Conservation (phyloP, 1,140 invertebrate species). For the Aphelinus atriplicis region DNA sequence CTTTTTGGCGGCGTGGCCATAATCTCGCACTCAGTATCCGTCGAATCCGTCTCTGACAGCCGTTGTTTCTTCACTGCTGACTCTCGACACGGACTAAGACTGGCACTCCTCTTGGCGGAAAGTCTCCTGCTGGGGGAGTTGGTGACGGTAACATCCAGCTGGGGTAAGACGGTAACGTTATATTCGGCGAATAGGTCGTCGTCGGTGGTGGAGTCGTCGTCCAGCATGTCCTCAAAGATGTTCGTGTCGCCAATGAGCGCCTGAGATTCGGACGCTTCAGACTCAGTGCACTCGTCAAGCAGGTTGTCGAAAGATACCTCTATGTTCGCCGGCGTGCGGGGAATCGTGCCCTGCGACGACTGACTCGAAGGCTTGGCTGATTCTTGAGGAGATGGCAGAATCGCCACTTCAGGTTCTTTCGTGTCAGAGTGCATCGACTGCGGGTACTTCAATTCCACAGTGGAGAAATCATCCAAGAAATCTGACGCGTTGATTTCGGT, state of each 20-base stretch:
- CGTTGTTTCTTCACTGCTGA: background rate
- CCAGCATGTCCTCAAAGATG: constrained; percentile 14
- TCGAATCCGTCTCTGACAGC: background rate
- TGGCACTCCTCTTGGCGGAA: constrained; percentile 16
- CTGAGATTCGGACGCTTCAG: constrained; percentile 7
- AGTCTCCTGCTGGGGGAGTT: background rate
- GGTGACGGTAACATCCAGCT: too few species aligned
- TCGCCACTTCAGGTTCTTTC: too few species aligned
- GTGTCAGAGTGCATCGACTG: too few species aligned
- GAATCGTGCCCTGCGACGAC: background rate
- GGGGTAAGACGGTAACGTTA: background rate
- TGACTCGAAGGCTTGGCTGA: background rate
- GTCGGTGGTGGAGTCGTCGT: constrained; percentile 10
- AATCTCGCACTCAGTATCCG: background rate
- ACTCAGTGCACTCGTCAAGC: constrained; percentile 22
- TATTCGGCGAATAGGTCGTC: constrained; percentile 31
- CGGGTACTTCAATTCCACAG: too few species aligned
- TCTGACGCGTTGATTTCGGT: constrained; percentile 7
- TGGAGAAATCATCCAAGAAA: background rate
- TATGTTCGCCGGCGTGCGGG: background rate
- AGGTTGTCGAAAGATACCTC: constrained; percentile 23
- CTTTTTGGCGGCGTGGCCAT: constrained; percentile 5
- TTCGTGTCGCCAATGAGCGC: background rate
- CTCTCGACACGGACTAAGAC: background rate
- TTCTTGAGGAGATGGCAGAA: too few species aligned